Conservation (phyloP, 2,113 vertebrate genomes). For the Psettodes erumei region DNA sequence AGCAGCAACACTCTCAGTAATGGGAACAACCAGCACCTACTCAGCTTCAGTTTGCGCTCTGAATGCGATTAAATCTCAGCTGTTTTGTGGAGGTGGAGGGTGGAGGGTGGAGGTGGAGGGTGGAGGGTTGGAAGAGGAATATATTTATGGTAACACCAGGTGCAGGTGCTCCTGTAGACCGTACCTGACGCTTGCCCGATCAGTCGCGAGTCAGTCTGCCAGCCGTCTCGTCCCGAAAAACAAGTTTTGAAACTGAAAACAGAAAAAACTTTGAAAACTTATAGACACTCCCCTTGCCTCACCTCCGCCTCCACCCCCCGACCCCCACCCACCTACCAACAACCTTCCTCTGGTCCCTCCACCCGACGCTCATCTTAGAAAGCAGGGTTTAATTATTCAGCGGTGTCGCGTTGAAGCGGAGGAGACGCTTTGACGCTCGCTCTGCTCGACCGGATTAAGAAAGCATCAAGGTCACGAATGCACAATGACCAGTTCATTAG, state of each 20-base stretch:
- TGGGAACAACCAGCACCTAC: no score
- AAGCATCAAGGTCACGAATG: constrained; percentile 30
- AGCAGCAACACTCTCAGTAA: no score
- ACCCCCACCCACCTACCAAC: neutral
- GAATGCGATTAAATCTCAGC: no score
- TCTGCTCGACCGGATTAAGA: constrained; percentile 28
- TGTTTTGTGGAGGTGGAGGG: no score
- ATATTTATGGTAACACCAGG: no score
- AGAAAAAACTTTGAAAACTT: neutral
- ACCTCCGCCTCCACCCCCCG: neutral
- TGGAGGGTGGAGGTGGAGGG: no score
- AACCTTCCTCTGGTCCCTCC: neutral
- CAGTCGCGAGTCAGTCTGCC: no score
- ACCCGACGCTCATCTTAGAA: constrained; percentile 12
- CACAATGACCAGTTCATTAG: constrained; percentile 37
- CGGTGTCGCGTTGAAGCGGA: constrained; percentile 19
- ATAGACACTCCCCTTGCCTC: neutral
- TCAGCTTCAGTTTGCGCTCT: no score
- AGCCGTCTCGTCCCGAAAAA: no score
- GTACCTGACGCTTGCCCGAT: no score
- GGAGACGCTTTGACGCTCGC: constrained; percentile 5
- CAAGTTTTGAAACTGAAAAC: neutral
- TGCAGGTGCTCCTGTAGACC: no score
- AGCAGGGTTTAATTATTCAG: constrained; percentile 46
- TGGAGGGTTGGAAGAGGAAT: no score